These are phyloP conservation scores for Shinisaurus crocodilurus DNA, from an alignment of 2,113 vertebrate genomes.

Conservation along the genomic window DNA sequence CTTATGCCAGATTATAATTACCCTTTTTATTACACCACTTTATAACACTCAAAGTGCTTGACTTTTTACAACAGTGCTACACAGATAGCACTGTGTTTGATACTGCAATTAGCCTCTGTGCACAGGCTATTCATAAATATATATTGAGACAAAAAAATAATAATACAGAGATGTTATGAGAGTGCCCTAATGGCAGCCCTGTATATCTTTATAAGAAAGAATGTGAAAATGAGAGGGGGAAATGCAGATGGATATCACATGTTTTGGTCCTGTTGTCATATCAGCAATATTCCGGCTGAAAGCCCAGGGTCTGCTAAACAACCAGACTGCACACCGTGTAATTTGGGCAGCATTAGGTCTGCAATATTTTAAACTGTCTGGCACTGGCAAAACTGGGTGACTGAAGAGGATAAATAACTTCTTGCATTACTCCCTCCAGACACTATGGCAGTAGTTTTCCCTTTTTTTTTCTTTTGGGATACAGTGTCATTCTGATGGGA, in stretches of 20 bases:
- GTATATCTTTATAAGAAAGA: constrained; percentile 53
- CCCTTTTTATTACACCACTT: constrained; percentile 16
- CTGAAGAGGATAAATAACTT: background rate
- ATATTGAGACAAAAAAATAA: constrained; percentile 30
- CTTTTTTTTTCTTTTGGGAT: too few relatives aligned
- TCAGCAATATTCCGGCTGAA: constrained; percentile 60
- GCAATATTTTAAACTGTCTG: constrained; percentile 18
- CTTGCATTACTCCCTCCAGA: background rate
- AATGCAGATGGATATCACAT: constrained; percentile 54
- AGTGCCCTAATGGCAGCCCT: constrained; percentile 28
- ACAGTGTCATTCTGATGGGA: background rate
- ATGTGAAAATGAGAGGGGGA: constrained; percentile 53
- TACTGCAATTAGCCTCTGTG: background rate
- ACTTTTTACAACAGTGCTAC: constrained; percentile 25
- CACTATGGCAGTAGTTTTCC: background rate
- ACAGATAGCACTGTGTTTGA: constrained; percentile 1
- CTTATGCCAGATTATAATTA: constrained; percentile 22
- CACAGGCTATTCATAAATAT: background rate
- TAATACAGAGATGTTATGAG: constrained; percentile 37
- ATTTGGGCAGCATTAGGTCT: constrained; percentile 27
- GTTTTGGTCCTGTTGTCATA: constrained; percentile 67
- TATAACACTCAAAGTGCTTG: constrained; percentile 26
- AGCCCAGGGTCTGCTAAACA: constrained; percentile 42
- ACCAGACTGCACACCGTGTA: constrained; percentile 6
- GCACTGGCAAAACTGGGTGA: constrained; percentile 3